A percentile compares a stretch with the other conserved stretches of the same genome.
Conservation (phyloP, 2,888 invertebrate genomes). For the Calliopum simillimum region DNA sequence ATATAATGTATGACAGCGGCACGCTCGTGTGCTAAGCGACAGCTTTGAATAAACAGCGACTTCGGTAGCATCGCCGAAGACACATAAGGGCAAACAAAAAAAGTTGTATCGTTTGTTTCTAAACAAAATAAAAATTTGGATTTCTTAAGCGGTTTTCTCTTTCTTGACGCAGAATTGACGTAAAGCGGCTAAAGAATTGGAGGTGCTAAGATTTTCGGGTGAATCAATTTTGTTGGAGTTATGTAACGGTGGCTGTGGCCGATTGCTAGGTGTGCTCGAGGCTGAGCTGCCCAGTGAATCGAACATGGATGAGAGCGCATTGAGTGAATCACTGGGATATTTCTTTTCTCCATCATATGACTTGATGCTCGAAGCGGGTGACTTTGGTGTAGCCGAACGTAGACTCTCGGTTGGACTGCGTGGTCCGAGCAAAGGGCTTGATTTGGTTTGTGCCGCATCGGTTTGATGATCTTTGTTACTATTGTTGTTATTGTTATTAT, state of each 20-base stretch:
- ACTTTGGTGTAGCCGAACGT: conserved; percentile 82
- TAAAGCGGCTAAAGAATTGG: conserved; percentile 93
- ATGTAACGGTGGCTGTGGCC: conserved; percentile 65
- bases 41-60: conserved; percentile 13
- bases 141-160: conserved; percentile 71
- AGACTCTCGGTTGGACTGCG: conserved; percentile 82
- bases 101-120: conserved; percentile 51
- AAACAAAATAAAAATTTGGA: conserved; percentile 55
- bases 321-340: conserved; percentile 74
- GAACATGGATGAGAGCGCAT: conserved; percentile 91
- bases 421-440: conserved; percentile 59
- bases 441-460: conserved; percentile 54
- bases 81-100: conserved; percentile 55
- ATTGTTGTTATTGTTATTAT: conserved; percentile 63
- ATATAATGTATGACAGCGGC: conserved; percentile 39
- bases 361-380: conserved; percentile 71
- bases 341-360: conserved; percentile 69
- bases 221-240: conserved; percentile 47
- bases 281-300: conserved; percentile 75
- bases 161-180: conserved; percentile 98
- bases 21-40: conserved; percentile 26
- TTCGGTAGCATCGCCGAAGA: conserved; percentile 16
- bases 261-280: conserved; percentile 47
- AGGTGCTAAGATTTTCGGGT: conserved; percentile 66
- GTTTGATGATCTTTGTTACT: conserved; percentile 52